Evolutionary conservation across 2,113 vertebrate genomes (phyloP).

Genomic region (Fulmarus glacialis): DNA sequence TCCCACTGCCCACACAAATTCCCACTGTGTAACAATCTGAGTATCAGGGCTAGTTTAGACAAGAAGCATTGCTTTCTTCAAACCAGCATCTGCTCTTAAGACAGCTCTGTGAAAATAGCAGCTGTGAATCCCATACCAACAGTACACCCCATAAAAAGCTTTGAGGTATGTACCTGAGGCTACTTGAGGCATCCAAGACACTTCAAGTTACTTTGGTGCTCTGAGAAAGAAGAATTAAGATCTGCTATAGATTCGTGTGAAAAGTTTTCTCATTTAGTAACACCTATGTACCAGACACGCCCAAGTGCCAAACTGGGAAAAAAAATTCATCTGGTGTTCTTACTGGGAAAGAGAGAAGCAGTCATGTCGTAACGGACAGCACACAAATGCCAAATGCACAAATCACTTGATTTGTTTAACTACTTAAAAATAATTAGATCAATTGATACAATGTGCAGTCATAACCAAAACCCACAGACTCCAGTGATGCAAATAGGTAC

Average conservation of each 20-base stretch:
- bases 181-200: neutral
- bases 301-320: neutral
- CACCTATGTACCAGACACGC: neutral
- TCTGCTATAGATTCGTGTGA: accelerated
- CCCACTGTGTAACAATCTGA: neutral
- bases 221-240: neutral
- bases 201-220: neutral
- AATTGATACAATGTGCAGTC: no score
- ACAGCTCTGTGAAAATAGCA: accelerated
- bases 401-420: neutral
- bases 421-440: neutral
- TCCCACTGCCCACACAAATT: constrained; percentile 53
- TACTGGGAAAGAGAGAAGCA: neutral
- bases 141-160: neutral
- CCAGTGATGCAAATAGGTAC: neutral
- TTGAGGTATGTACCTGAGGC: neutral
- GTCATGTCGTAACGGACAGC: neutral
- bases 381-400: neutral
- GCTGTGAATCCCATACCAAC: accelerated
- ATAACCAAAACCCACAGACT: neutral
- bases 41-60: neutral
- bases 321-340: neutral
- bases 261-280: neutral
- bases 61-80: neutral
- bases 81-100: neutral